Conservation (phyloP, 2,797 vertebrate genomes). For the Neosalanx taihuensis region DNA sequence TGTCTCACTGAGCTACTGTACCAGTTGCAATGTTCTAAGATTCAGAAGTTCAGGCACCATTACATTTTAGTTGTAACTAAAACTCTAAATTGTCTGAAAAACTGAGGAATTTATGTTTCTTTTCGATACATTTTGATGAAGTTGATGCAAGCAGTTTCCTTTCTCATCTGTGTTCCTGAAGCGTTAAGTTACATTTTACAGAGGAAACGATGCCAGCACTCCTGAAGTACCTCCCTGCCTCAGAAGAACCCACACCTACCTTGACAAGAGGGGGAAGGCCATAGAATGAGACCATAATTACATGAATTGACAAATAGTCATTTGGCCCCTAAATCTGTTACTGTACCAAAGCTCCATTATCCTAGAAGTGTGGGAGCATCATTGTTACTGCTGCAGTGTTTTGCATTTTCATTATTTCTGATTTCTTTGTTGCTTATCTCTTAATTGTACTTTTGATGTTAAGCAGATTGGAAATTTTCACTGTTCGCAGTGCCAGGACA, state of each 20-base stretch:
- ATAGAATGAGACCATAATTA: conserved; percentile 50
- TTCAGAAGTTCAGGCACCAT: background rate
- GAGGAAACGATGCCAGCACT: conserved; percentile 1
- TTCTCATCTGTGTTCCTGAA: background rate
- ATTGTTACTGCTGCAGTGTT: conserved; percentile 63
- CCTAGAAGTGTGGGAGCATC: conserved; percentile 46
- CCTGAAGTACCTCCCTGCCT: too few species aligned
- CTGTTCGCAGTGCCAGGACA: conserved; percentile 45
- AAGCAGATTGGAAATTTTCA: conserved; percentile 65
- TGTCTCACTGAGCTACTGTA: background rate
- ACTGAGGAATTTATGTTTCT: too few species aligned
- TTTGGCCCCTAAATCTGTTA: conserved; percentile 56
- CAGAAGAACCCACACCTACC: conserved; percentile 34
- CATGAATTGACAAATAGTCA: conserved; percentile 52
- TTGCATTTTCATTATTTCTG: conserved; percentile 63
- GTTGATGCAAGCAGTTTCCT: too few species aligned
- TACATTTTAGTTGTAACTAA: too few species aligned
- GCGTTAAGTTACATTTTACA: conserved; percentile 4
- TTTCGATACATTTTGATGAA: too few species aligned
- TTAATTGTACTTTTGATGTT: conserved; percentile 69
- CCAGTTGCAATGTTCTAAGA: background rate
- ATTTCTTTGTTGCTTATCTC: conserved; percentile 64
- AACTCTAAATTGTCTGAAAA: background rate
- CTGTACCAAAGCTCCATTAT: conserved; percentile 55
- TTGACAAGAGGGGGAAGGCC: conserved; percentile 27